Conservation (phyloP, 2,797 vertebrate genomes). For the Molossus molossus region DNA sequence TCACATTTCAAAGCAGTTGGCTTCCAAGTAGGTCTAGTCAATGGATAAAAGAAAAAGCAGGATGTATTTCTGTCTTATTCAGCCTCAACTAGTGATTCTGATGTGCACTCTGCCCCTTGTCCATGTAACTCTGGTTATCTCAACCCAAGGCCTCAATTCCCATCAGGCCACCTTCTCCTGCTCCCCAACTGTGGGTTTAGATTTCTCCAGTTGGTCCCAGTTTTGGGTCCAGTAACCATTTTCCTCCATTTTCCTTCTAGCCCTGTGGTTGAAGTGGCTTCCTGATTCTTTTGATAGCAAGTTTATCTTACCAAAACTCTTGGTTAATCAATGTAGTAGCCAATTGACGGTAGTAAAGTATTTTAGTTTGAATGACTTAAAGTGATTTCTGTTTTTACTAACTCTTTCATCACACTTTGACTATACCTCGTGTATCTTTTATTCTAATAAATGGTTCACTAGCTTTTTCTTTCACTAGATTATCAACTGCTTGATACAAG, state of each 20-base stretch:
- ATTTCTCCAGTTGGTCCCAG: background rate
- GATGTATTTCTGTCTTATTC: background rate
- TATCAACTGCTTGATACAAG: background rate
- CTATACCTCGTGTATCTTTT: background rate
- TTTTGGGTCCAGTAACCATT: background rate
- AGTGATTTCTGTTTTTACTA: background rate
- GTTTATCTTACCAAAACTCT: background rate
- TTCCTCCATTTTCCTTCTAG: background rate
- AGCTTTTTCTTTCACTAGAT: background rate
- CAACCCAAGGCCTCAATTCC: too few species aligned
- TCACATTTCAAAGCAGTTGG: background rate
- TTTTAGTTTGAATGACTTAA: background rate
- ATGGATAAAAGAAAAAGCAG: background rate
- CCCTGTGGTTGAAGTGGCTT: background rate
- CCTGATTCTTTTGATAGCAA: background rate
- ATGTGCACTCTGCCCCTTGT: background rate
- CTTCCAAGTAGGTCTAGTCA: background rate
- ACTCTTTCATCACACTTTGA: background rate
- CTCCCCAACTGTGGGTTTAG: background rate
- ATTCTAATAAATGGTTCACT: background rate
- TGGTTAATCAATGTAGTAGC: background rate
- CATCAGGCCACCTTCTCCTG: background rate
- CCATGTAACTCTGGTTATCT: background rate
- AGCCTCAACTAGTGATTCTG: background rate
- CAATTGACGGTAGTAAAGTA: background rate